phyloP scores from a whole-genome alignment of 2,888 invertebrate genomes.

The Oscheius myriophilus region DNA sequence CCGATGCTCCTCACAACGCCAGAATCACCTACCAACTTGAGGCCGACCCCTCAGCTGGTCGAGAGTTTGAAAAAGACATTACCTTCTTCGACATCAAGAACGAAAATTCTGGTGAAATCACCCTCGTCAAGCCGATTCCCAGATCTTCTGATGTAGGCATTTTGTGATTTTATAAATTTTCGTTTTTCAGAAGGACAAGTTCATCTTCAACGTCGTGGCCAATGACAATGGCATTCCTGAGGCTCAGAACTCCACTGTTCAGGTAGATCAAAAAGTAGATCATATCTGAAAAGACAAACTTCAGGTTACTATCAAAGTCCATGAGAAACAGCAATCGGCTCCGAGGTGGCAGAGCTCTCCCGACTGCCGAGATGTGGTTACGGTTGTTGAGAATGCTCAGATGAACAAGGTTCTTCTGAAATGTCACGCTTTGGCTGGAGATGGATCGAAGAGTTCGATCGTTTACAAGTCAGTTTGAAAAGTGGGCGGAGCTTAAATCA shows the following conservation, averaged over 20 bases:
- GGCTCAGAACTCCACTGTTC: slow-evolving; percentile 79
- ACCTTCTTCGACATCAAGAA: slow-evolving; percentile 50
- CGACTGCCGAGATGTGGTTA: slow-evolving; percentile 51
- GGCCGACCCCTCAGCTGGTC: slow-evolving; percentile 55
- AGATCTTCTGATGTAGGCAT: slow-evolving; percentile 18
- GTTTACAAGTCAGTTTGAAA: slow-evolving; percentile 56
- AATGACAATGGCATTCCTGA: slow-evolving; percentile 79
- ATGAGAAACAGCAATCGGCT: slow-evolving; percentile 57
- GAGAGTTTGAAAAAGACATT: slow-evolving; percentile 51
- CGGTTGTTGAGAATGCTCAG: slow-evolving; percentile 60
- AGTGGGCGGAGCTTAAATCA: no score
- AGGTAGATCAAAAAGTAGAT: slow-evolving; percentile 74
- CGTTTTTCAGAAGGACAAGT: slow-evolving; percentile 52
- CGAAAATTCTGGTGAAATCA: slow-evolving; percentile 45
- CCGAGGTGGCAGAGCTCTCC: slow-evolving; percentile 64
- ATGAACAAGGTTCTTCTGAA: slow-evolving; percentile 61
- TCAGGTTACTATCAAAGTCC: slow-evolving; percentile 72
- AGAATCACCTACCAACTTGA: slow-evolving; percentile 61
- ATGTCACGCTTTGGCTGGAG: slow-evolving; percentile 62
- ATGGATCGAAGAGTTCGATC: slow-evolving; percentile 49
- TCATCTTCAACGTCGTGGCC: slow-evolving; percentile 80
- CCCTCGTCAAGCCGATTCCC: slow-evolving; percentile 51
- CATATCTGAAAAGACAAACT: slow-evolving; percentile 68
- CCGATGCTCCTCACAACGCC: slow-evolving; percentile 66
- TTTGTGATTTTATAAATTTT: not conserved